A percentile compares a stretch with the other conserved stretches of the same genome.
These are phyloP conservation scores for Cylas formicarius DNA, from an alignment of 1,140 invertebrate species.

Conservation along the genomic window DNA sequence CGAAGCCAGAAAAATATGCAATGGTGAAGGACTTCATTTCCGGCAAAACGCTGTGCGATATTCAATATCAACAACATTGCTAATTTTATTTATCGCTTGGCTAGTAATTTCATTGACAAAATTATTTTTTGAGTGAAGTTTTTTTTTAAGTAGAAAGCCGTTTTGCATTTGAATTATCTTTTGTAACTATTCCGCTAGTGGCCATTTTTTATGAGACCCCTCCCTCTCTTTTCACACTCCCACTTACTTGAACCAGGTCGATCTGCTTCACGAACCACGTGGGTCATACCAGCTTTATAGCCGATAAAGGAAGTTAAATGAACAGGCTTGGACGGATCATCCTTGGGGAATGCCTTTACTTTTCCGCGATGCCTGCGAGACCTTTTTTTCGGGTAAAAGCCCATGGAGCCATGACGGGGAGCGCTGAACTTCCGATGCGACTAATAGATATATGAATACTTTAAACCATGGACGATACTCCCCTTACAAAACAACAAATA, in stretches of 20 bases:
- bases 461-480: conserved; percentile 4
- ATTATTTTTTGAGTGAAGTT: no score
- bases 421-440: conserved; percentile 99
- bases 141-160: no score
- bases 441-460: conserved; percentile 53
- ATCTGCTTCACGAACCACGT: conserved; percentile 97
- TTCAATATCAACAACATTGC: no score
- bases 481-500: conserved; percentile 1
- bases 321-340: conserved; percentile 92
- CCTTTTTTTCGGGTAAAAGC: conserved; percentile 98
- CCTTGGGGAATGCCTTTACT: conserved; percentile 99
- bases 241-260: conserved; percentile 96
- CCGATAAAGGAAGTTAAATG: conserved; percentile 97
- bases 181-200: no score
- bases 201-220: no score
- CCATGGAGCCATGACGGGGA: conserved; percentile 98
- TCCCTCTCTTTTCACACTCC: no score
- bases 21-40: not conserved
- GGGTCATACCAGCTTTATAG: conserved; percentile 99
- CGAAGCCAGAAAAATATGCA: no score
- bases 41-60: not conserved
- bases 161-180: no score
- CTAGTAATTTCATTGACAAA: no score
- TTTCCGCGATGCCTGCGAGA: conserved; percentile 93
- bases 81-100: no score